phyloP scores from a whole-genome alignment of 2,888 invertebrate genomes.

The Dilophus febrilis region DNA sequence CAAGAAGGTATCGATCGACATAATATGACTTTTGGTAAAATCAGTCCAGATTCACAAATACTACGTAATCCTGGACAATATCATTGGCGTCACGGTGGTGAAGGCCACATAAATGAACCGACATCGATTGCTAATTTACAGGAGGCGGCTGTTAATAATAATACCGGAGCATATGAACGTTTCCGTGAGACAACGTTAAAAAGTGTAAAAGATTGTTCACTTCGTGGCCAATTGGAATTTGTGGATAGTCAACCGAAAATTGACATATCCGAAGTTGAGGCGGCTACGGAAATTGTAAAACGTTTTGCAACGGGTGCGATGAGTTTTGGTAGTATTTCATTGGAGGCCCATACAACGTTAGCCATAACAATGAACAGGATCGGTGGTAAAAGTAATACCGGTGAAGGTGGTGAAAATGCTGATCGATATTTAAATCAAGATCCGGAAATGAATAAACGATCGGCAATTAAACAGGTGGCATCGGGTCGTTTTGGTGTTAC shows the following conservation, averaged over 20 bases:
- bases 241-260: constrained; percentile 60
- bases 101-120: constrained; percentile 96
- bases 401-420: constrained; percentile 84
- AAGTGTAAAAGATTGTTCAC: constrained; percentile 67
- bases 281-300: constrained; percentile 89
- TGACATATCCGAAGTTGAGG: constrained; percentile 75
- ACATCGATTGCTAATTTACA: constrained; percentile 51
- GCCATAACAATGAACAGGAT: constrained; percentile 96
- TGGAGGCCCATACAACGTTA: constrained; percentile 88
- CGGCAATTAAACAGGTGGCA: constrained; percentile 97
- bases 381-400: constrained; percentile 96
- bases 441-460: constrained; percentile 65
- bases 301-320: constrained; percentile 59
- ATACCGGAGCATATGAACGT: constrained; percentile 64
- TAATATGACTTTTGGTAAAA: constrained; percentile 45
- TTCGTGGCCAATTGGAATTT: constrained; percentile 86
- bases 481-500: constrained; percentile 98
- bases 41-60: constrained; percentile 44
- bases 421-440: constrained; percentile 67
- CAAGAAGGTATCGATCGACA: constrained; percentile 72
- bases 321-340: constrained; percentile 93
- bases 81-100: constrained; percentile 95
- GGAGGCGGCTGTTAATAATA: constrained; percentile 77
- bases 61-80: constrained; percentile 80
- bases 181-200: constrained; percentile 75